A percentile compares a stretch with the other conserved stretches of the same genome.
These are phyloP conservation scores for Drosophila cracens DNA, from an alignment of 2,888 invertebrate genomes.

Conservation along the genomic window DNA sequence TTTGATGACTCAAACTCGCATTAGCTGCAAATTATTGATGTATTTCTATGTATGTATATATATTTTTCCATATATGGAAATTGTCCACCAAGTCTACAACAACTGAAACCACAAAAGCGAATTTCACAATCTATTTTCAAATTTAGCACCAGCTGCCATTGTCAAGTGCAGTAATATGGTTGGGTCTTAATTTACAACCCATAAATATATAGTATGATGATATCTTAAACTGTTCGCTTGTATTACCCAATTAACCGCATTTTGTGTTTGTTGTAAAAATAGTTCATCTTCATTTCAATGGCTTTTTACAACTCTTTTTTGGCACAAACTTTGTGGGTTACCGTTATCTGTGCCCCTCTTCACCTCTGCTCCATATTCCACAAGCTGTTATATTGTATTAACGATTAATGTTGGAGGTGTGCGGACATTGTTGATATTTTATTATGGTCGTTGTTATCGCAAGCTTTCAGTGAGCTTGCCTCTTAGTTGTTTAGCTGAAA, in stretches of 20 bases:
- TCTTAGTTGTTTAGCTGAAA: constrained; percentile 34
- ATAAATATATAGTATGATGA: not conserved
- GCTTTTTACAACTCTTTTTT: constrained; percentile 25
- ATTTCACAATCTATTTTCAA: constrained; percentile 12
- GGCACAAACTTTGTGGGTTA: constrained; percentile 37
- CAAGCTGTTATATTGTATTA: constrained; percentile 47
- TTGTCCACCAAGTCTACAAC: constrained; percentile 13
- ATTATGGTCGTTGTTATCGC: constrained; percentile 37
- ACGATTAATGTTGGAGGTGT: constrained; percentile 43
- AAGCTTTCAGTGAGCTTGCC: constrained; percentile 36
- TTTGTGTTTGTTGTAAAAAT: constrained; percentile 10
- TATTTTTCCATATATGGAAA: not conserved
- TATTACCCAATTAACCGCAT: constrained; percentile 46
- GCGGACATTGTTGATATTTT: constrained; percentile 28
- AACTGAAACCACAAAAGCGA: constrained; percentile 15
- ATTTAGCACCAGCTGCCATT: not conserved
- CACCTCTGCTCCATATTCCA: constrained; percentile 13
- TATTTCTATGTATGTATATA: not conserved
- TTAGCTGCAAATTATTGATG: constrained; percentile 15
- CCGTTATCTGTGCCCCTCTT: constrained; percentile 24
- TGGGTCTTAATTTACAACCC: constrained; percentile 36
- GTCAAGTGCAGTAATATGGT: constrained; percentile 46
- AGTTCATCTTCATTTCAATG: constrained; percentile 48
- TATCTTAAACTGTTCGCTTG: constrained; percentile 13
- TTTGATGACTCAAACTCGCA: constrained; percentile 68